A percentile compares a stretch with the other conserved stretches of the same genome.
Evolutionary conservation across 2,797 vertebrate species (phyloP).

Genomic region (Bradypodion pumilum): DNA sequence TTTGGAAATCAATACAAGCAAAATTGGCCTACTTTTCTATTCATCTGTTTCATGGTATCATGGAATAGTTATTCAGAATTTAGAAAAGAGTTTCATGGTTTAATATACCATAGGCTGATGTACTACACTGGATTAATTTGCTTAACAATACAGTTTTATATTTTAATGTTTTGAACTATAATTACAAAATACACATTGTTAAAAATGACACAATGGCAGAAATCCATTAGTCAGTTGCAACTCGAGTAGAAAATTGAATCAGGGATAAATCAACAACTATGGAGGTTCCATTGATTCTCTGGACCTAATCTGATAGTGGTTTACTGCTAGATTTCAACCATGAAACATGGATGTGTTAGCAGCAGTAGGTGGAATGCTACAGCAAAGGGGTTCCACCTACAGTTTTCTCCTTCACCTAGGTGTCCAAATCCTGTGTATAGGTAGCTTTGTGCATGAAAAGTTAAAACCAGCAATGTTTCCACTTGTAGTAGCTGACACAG

Average conservation of each 20-base stretch:
- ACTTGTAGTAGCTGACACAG: background rate
- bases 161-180: background rate
- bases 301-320: no score
- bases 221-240: no score
- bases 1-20: constrained; percentile 34
- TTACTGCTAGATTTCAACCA: no score
- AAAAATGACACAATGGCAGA: no score
- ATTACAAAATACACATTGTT: background rate
- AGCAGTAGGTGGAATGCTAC: background rate
- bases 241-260: no score
- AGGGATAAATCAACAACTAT: no score
- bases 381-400: background rate
- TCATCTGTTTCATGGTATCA: constrained; percentile 22
- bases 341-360: no score
- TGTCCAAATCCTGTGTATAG: background rate
- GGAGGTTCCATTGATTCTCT: no score
- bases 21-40: constrained; percentile 48
- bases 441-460: background rate
- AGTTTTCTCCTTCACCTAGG: background rate
- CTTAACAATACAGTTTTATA: background rate
- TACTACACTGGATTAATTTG: constrained; percentile 37
- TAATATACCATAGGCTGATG: constrained; percentile 1
- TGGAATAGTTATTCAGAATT: constrained; percentile 13
- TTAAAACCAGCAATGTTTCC: background rate
- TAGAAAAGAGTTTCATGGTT: background rate